Conservation (phyloP, 1,140 invertebrate species). For the Kradibia gibbosae region DNA sequence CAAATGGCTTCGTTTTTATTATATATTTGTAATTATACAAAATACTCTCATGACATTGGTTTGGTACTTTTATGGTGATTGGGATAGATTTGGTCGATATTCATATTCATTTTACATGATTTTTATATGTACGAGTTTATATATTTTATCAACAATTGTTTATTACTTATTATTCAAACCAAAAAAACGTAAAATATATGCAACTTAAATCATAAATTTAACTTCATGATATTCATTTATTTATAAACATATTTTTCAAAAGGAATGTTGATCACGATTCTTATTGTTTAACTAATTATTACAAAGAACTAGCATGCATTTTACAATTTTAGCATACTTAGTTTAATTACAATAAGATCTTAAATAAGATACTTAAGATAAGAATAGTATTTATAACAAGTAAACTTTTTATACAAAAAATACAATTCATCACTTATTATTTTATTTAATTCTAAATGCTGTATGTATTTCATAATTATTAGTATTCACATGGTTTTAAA, state of each 20-base stretch:
- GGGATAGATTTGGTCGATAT: conserved; percentile 73
- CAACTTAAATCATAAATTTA: conserved; percentile 54
- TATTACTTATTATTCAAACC: conserved; percentile 67
- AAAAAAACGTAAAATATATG: conserved; percentile 65
- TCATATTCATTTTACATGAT: conserved; percentile 64
- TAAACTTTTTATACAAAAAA: conserved; percentile 30
- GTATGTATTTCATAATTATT: conserved; percentile 16
- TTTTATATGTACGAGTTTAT: conserved; percentile 63
- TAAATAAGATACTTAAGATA: conserved; percentile 26
- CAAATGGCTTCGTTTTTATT: conserved; percentile 78
- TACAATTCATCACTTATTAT: conserved; percentile 18
- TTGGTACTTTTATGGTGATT: conserved; percentile 76
- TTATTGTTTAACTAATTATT: conserved; percentile 32
- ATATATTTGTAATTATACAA: conserved; percentile 77
- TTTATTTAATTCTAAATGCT: conserved; percentile 49
- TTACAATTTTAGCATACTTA: conserved; percentile 7
- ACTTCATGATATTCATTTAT: conserved; percentile 21
- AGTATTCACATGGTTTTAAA: conserved; percentile 39
- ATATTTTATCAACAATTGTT: conserved; percentile 62
- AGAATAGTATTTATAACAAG: conserved; percentile 30
- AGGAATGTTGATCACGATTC: conserved; percentile 30
- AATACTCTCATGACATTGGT: conserved; percentile 77
- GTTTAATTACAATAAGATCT: conserved; percentile 13
- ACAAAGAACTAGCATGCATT: neutral
- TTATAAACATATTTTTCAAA: conserved; percentile 31